A percentile compares a stretch with the other conserved stretches of the same genome.
phyloP scores from a whole-genome alignment of 2,888 invertebrate species.

The Andrena minutula region DNA sequence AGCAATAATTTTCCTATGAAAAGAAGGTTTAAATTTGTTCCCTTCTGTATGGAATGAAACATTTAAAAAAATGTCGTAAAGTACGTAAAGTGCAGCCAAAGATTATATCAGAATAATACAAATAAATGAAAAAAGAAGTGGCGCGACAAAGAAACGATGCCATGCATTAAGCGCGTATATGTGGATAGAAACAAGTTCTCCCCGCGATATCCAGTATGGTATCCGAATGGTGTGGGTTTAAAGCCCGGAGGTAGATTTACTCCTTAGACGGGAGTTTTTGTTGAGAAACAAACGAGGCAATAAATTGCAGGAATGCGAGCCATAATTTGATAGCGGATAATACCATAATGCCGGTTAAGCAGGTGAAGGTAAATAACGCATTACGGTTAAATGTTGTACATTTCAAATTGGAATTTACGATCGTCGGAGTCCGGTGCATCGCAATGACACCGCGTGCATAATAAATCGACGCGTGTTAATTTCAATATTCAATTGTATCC shows the following conservation, averaged over 20 bases:
- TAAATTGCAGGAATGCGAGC: conserved; percentile 35
- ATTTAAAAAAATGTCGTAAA: background rate
- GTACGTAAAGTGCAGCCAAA: background rate
- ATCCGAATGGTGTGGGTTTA: background rate
- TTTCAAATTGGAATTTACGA: conserved; percentile 42
- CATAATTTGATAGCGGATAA: conserved; percentile 42
- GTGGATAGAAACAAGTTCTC: conserved; percentile 26
- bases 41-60: too few species aligned
- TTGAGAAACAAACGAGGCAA: conserved; percentile 42
- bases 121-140: background rate
- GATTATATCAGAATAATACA: background rate
- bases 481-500: conserved; percentile 34
- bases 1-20: too few species aligned
- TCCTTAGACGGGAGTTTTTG: conserved; percentile 37
- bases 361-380: conserved; percentile 28
- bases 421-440: background rate
- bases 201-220: conserved; percentile 14
- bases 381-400: conserved; percentile 19
- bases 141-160: background rate
- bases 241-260: conserved; percentile 35
- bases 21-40: too few species aligned
- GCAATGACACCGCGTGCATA: conserved; percentile 6
- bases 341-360: conserved; percentile 48
- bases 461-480: conserved; percentile 33
- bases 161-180: conserved; percentile 26